These are phyloP conservation scores for Larimichthys polyactis DNA, from an alignment of 2,113 vertebrate genomes.

Conservation along the genomic window DNA sequence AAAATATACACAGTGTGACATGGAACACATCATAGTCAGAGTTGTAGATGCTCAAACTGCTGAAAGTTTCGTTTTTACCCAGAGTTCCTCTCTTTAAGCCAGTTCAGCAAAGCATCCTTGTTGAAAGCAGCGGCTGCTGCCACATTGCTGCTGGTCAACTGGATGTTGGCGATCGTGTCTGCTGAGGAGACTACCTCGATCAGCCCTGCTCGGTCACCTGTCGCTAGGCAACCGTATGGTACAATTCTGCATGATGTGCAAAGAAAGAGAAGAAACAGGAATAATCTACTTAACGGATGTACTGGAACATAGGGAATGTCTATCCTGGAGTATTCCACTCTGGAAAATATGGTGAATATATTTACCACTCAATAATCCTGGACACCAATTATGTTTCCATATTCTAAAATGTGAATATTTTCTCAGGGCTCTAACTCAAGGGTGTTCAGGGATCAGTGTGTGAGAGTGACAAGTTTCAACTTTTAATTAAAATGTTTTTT, in stretches of 20 bases:
- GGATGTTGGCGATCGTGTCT: slow-evolving; percentile 98
- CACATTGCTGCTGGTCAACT: slow-evolving; percentile 97
- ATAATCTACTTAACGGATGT: neutral
- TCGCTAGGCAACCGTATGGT: slow-evolving; percentile 96
- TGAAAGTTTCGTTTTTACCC: slow-evolving; percentile 83
- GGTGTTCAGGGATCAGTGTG: too few species aligned
- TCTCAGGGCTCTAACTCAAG: too few species aligned
- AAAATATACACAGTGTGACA: slow-evolving; percentile 2
- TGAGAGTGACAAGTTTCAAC: too few species aligned
- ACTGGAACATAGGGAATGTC: neutral
- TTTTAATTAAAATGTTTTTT: too few species aligned
- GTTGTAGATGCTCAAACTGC: neutral
- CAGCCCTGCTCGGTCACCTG: slow-evolving; percentile 94
- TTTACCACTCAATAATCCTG: too few species aligned
- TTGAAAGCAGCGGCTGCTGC: slow-evolving; percentile 98
- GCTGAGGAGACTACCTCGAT: slow-evolving; percentile 97
- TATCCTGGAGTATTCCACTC: neutral
- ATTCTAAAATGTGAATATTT: too few species aligned
- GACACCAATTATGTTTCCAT: too few species aligned
- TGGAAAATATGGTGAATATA: too few species aligned
- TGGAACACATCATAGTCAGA: neutral
- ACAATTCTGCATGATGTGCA: slow-evolving; percentile 85
- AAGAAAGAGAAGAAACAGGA: neutral
- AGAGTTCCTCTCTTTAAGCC: slow-evolving; percentile 97
- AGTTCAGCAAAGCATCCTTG: slow-evolving; percentile 98